Base-by-base conservation (phyloP, 1,140 invertebrate genomes). In the Macrotrachela quadricornifera region DNA sequence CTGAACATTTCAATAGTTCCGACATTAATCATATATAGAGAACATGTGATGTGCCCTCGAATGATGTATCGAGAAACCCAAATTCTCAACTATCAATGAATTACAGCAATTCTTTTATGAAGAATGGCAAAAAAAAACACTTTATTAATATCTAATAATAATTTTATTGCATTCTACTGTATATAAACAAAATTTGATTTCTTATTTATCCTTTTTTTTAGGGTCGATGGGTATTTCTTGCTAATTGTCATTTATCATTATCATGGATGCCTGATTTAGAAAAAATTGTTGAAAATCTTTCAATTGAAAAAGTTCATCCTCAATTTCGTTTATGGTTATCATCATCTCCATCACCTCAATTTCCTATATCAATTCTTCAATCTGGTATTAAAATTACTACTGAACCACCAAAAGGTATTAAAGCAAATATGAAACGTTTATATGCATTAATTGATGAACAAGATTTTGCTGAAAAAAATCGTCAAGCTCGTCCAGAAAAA, bases 221-320 rank as follows among this genome's bases (percentile, higher is more conserved):
- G 67, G 71, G 71, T 58, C 63, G 67, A 57, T 73, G 70, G 70
- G 66, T 73, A 18, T 86, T 83, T 70, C 70, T 88, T 48, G 83
- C 83, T 3, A 88, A 88, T 68, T 88, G 85, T 63, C 85, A 90
- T 71, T 68, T 88, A 59, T 85, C 83, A 0, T 73, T 85, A 51
- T 81, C 76, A 61, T 90, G 85, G 83, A 83, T 87, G 78, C 81
- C 82, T 14, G 73, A 79, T 51, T 68, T 90, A 44, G 80, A 86
- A 56, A 83, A 83, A 70, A 78, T 84, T 50, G 75, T 81, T 14
- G 78, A 81, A 62, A 78, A 77, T n/a, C 69, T 85, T 50, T 78
- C 80, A 66, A 75, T 75, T n/a, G 63, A 67, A 57, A 58, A 62
- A 46, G 62, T 65, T 1, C 63, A 70, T 64, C 63, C 75, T 70